Evolutionary conservation across 2,797 vertebrate species (phyloP), one percentile per base, ranked within the genome.

Genomic region (Chaunax sp.): DNA sequence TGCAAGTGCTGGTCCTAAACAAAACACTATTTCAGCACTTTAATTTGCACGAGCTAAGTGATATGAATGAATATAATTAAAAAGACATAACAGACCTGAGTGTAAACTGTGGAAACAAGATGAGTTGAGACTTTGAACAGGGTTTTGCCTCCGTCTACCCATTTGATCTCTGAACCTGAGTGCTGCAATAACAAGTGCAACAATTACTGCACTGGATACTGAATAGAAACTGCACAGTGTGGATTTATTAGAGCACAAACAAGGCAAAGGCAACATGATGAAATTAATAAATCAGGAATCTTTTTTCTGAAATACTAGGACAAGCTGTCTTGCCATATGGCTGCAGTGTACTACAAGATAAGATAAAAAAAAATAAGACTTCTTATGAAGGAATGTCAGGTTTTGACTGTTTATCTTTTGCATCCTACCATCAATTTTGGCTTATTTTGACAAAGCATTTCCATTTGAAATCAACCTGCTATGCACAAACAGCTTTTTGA

Each of bases 91-190:
- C 3, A 26, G 67, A 98, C 98, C 96, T 98, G 97, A 55, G 97
- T 96, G 86, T 99, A 98, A 22, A 99, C 93, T 2, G 97, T 99
- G 26, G 98, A 99, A 69, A 99, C 97, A 0, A 99, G 93, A 83
- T 98, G 97, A 64, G 97, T 96, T 22, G 96, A 95, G 83, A 98
- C 88, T 89, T 93, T 97, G 77, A 99, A 92, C 28, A 99, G 89
- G 0, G 95, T 88, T 77, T 98, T 98, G 51, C 96, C 96, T 89
- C 97, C 96, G 52, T 99, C 97, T 0, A 98, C 96, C 98, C 98
- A 99, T 82, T 97, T 99, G 25, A 99, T 93, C 90, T 99, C 98
- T 30, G 95, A 92, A 65, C 95, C 94, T 14, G 93, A 95, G 88
- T 97, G 96, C 97, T 98, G 89, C 35, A 83, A 81, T 18, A 40